Base-by-base conservation (phyloP, 2,888 invertebrate genomes). In the Himalopsyche tibetana region DNA sequence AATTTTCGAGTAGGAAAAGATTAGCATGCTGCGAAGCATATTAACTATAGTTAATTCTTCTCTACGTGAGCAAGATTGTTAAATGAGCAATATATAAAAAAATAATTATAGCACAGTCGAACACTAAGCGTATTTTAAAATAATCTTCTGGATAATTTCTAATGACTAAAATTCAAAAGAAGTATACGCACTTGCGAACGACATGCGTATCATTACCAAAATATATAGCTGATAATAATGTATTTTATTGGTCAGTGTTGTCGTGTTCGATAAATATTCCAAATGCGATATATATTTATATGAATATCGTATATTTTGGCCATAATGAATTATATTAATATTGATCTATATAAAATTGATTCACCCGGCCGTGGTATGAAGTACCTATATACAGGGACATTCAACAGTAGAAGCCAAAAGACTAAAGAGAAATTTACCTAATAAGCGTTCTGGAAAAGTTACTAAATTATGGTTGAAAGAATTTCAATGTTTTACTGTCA, bases 191-290 rank as follows among this genome's bases (percentile, higher is more conserved):
- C 15, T 4, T 15, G 15, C 2, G 51, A 51, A 15, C 15, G 5
- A 15, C 51, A 51, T 15, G 63, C 63, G 9, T 19, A 19, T 19
- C 19, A 17, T 56, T 56, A 56, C n/a, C 56, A 56, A 45, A 45
- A 9, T 45, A 15, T 28, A 19, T 63, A 4, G 15, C 63, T 19
- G 63, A 19, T 63, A 63, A 63, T 28, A 63, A 19, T 19, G 63
- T 28, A 63, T 63, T 63, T 63, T 19, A 63, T 63, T 63, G 63
- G 63, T 63, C 63, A 63, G 19, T 63, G 19, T 56, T 56, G 56
- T 63, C 63, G 11, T 63, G n/a, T 15, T 63, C 8, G 19, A 63
- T 63, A 63, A 19, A 63, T 19, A 63, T 15, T 3, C 12, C 12
- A 63, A 63, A 63, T 63, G 9, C 63, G 11, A 19, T 19, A 63